These are phyloP conservation scores for Corvus hawaiiensis DNA, from an alignment of 2,113 vertebrate genomes.

Conservation along the genomic window DNA sequence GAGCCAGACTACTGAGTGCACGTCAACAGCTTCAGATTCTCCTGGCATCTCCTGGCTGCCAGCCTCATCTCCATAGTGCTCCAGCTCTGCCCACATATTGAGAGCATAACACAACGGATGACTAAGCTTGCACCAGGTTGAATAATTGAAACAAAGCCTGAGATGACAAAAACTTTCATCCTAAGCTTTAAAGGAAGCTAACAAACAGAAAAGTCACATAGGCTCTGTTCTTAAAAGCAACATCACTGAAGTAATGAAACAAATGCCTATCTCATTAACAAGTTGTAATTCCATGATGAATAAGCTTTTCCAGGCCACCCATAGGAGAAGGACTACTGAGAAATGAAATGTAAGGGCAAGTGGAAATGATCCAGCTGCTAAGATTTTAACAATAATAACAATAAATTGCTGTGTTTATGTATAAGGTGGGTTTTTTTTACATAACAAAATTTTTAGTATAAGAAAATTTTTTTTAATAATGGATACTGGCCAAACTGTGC, in stretches of 20 bases:
- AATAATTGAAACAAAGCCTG: background rate
- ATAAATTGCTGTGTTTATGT: background rate
- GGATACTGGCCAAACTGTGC: background rate
- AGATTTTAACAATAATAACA: background rate
- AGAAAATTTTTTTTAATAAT: background rate
- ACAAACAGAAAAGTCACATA: background rate
- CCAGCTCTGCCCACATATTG: background rate
- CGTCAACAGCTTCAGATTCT: background rate
- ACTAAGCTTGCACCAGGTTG: background rate
- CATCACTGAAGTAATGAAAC: background rate
- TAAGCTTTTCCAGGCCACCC: background rate
- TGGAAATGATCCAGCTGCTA: background rate
- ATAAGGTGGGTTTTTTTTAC: background rate
- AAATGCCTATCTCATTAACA: background rate
- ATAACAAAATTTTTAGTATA: background rate
- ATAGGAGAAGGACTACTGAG: background rate
- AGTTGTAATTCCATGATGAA: background rate
- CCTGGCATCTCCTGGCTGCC: background rate
- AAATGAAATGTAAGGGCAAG: background rate
- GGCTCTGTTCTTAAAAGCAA: background rate
- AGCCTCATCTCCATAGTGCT: background rate
- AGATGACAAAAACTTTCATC: background rate
- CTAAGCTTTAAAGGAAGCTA: background rate
- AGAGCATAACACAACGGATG: background rate
- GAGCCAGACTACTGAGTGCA: background rate